Conservation (phyloP, 2,888 invertebrate species). For the Agrochola circellaris region DNA sequence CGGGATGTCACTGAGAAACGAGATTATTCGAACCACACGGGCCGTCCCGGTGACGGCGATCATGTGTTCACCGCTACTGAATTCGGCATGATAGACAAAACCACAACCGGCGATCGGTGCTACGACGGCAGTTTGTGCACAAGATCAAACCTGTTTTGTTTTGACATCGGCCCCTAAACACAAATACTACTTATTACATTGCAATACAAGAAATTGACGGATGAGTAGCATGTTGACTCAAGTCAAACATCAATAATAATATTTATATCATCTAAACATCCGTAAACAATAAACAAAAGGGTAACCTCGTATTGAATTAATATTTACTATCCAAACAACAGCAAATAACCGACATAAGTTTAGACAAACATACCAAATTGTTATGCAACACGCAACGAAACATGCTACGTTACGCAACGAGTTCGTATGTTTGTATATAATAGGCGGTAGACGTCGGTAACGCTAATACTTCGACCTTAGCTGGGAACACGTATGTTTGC, state of each 20-base stretch:
- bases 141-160: background rate
- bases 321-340: slow-evolving; percentile 51
- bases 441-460: slow-evolving; percentile 35
- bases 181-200: background rate
- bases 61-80: background rate
- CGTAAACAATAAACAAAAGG: slow-evolving; percentile 22
- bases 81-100: background rate
- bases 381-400: slow-evolving; percentile 54
- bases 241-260: slow-evolving; percentile 20
- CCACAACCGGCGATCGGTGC: too few relatives aligned
- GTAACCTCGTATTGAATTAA: slow-evolving; percentile 41
- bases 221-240: background rate
- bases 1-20: background rate
- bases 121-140: too few relatives aligned
- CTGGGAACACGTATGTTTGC: slow-evolving; percentile 65
- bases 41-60: background rate
- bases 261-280: slow-evolving; percentile 24
- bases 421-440: slow-evolving; percentile 39
- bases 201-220: background rate
- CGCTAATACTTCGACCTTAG: slow-evolving; percentile 65
- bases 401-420: slow-evolving; percentile 47
- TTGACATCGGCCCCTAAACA: background rate
- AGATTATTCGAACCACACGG: background rate
- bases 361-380: slow-evolving; percentile 37
- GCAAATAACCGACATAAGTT: slow-evolving; percentile 45